phyloP scores from a whole-genome alignment of 2,888 invertebrate genomes.

The Ophonus ardosiacus region DNA sequence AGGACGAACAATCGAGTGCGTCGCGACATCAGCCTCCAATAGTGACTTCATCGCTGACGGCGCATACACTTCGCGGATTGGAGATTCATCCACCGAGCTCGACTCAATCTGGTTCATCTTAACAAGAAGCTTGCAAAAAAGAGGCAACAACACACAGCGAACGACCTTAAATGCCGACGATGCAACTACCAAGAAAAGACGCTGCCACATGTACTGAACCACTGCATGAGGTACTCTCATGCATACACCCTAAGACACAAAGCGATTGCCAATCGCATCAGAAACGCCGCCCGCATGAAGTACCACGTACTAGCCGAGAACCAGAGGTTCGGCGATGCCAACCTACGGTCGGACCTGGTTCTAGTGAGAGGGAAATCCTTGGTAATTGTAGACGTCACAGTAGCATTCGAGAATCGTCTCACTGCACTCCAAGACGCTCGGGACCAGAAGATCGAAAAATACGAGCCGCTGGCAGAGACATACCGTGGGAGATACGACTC shows the following conservation, averaged over 20 bases:
- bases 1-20: conserved; percentile 21
- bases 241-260: conserved; percentile 69
- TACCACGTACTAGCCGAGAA: conserved; percentile 64
- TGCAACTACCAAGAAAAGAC: conserved; percentile 68
- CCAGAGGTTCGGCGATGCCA: conserved; percentile 53
- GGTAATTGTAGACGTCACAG: conserved; percentile 69
- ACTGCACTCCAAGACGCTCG: conserved; percentile 68
- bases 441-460: conserved; percentile 66
- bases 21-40: conserved; percentile 48
- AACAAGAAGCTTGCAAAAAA: conserved; percentile 65
- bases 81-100: too few relatives aligned
- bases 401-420: conserved; percentile 70
- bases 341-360: conserved; percentile 68
- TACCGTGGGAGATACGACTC: conserved; percentile 50
- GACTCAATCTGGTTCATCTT: conserved; percentile 70
- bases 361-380: conserved; percentile 66
- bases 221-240: conserved; percentile 70
- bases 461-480: conserved; percentile 43
- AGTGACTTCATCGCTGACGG: conserved; percentile 70
- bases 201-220: conserved; percentile 72
- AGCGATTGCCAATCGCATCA: conserved; percentile 67
- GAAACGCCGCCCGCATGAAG: conserved; percentile 55
- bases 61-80: too few relatives aligned
- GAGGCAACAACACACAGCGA: conserved; percentile 58
- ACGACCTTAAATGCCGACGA: neutral